These are phyloP conservation scores for Bombus sibiricus DNA, from an alignment of 1,140 invertebrate species.

Conservation along the genomic window DNA sequence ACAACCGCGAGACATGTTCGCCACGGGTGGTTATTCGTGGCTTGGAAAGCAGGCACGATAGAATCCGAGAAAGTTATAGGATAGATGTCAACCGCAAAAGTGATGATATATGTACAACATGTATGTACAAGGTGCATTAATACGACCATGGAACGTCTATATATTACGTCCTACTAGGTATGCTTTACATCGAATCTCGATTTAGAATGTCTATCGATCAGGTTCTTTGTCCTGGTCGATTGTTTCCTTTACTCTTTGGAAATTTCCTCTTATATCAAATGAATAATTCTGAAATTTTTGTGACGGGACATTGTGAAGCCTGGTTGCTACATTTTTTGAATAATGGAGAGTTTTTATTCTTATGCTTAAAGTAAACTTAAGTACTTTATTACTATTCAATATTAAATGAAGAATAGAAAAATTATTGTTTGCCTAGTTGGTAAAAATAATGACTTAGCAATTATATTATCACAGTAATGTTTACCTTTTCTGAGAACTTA, in stretches of 20 bases:
- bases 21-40: constrained; percentile 33
- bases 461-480: too few relatives aligned
- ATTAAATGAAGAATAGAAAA: too few relatives aligned
- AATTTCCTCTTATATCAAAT: background rate
- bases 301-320: background rate
- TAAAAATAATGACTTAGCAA: too few relatives aligned
- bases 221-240: background rate
- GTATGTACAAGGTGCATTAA: background rate
- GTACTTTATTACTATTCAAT: too few relatives aligned
- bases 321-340: too few relatives aligned
- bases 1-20: constrained; percentile 29
- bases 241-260: background rate
- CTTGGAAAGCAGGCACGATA: background rate
- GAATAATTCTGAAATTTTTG: background rate
- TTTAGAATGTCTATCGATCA: background rate
- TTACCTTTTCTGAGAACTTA: too few relatives aligned
- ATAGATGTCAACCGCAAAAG: constrained; percentile 1
- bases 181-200: constrained; percentile 24
- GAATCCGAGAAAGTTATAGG: constrained; percentile 24
- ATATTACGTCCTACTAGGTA: too few relatives aligned
- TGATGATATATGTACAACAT: too few relatives aligned
- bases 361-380: too few relatives aligned
- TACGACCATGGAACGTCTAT: background rate
- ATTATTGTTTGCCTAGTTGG: too few relatives aligned
- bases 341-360: too few relatives aligned